Conservation (phyloP, 2,888 invertebrate genomes). For the Morpho deidamia region DNA sequence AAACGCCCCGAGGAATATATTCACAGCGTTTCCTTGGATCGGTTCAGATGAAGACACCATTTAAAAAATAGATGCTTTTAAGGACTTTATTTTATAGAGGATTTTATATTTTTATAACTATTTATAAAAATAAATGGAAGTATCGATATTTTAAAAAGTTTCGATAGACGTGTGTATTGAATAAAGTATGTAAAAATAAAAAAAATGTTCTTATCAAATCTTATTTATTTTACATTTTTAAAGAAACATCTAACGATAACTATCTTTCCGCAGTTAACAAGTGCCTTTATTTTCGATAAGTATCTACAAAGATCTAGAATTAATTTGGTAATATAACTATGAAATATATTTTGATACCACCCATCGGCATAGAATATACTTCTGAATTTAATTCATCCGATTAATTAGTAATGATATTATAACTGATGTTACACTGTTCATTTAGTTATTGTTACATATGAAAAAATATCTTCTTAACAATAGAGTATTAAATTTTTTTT, state of each 20-base stretch:
- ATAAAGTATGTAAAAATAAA: background rate
- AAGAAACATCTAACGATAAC: slow-evolving; percentile 58
- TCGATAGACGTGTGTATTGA: too few species aligned
- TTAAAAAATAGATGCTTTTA: background rate
- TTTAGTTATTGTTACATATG: too few species aligned
- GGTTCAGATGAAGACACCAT: slow-evolving; percentile 10
- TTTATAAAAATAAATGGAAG: too few species aligned
- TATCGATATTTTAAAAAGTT: too few species aligned
- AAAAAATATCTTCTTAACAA: too few species aligned
- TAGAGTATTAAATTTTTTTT: too few species aligned
- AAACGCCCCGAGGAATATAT: slow-evolving; percentile 20
- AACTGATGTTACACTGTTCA: too few species aligned
- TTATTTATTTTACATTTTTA: slow-evolving; percentile 61
- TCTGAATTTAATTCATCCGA: too few species aligned
- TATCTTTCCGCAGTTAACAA: slow-evolving; percentile 18
- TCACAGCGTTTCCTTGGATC: slow-evolving; percentile 23
- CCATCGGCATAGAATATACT: background rate
- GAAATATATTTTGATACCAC: background rate
- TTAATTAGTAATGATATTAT: too few species aligned
- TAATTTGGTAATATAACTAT: background rate
- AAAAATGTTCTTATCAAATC: slow-evolving; percentile 36
- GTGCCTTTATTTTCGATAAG: slow-evolving; percentile 3
- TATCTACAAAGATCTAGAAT: slow-evolving; percentile 3
- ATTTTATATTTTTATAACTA: too few species aligned
- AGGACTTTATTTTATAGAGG: too few species aligned